Evolutionary conservation across 2,888 invertebrate species (phyloP).

Genomic region (Harpagoxenus sublaevis): DNA sequence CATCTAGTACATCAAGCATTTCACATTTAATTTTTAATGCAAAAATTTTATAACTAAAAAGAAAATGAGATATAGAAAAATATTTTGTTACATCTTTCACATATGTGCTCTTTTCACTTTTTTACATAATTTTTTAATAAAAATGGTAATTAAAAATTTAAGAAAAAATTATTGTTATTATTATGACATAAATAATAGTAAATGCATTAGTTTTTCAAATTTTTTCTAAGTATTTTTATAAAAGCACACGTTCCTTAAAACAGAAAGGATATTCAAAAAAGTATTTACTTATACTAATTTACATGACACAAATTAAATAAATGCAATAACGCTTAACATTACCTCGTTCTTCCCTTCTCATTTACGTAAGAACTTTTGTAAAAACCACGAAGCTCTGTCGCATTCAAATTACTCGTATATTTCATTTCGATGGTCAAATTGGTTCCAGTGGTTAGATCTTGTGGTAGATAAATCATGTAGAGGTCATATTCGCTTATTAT

Average conservation of each 20-base stretch:
- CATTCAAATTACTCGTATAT: constrained; percentile 88
- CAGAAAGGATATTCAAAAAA: not conserved
- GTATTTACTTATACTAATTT: not conserved
- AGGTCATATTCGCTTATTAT: constrained; percentile 85
- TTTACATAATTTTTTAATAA: not conserved
- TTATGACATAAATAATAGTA: not conserved
- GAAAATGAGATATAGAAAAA: not conserved
- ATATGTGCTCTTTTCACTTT: not conserved
- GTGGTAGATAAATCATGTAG: constrained; percentile 86
- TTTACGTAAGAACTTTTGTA: constrained; percentile 88
- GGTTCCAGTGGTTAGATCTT: constrained; percentile 83
- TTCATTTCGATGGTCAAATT: constrained; percentile 87
- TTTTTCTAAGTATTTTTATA: not conserved
- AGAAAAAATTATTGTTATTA: not conserved
- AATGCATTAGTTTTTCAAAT: not conserved
- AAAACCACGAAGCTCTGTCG: constrained; percentile 88
- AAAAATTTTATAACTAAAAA: constrained; percentile 4
- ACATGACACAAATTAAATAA: not conserved
- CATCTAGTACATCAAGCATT: constrained; percentile 81
- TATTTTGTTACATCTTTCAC: not conserved
- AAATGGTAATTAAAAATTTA: not conserved
- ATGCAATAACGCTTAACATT: constrained; percentile 74
- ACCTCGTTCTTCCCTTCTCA: constrained; percentile 87
- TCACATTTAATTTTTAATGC: not conserved
- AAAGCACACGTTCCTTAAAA: not conserved